Evolutionary conservation across 2,113 vertebrate species (phyloP), one percentile per base, ranked within the genome.

Genomic region (Glaucidium brasilianum): DNA sequence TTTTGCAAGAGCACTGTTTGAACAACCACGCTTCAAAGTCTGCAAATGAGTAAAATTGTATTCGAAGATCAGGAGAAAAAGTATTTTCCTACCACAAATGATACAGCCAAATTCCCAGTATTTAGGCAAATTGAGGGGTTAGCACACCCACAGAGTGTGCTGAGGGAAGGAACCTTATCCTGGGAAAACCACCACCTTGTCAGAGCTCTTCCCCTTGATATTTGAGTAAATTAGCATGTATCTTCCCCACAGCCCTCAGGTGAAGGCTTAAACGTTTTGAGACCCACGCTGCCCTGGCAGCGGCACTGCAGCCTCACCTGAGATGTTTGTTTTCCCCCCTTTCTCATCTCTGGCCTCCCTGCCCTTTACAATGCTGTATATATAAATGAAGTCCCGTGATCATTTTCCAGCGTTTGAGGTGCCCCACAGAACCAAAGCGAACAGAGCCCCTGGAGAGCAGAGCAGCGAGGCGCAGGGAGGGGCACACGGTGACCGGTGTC

Each of bases 321-420:
- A 7, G 12, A 8, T 2, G 11, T 19, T 8, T n/a, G 50, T 0
- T 22, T 58, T 62, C 35, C 69, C 34, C 30, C 11, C 45, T 69
- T 74, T 63, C 45, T 32, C 53, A 14, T 5, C 15, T 2, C 6
- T 5, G 6, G 26, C 69, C 37, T 62, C 35, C 39, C 47, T 59
- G 67, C 32, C 35, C 32, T n/a, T 34, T 15, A 0, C 23, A 12
- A 4, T 1, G 17, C 71, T 8, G 0, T 23, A 0, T 6, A 8
- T 50, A n/a, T 10, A 49, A 3, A 8, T 1, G 6, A 20, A n/a
- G 5, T 5, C 13, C 67, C 7, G 1, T 2, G 1, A 0, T 10
- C 6, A 0, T 12, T 27, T 47, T 35, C 12, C 32, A 3, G 58
- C 4, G 1, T 29, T 2, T 0, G 32, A 5, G 25, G 32, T 11